phyloP scores from a whole-genome alignment of 2,113 vertebrate genomes.

The Ciconia stormi region DNA sequence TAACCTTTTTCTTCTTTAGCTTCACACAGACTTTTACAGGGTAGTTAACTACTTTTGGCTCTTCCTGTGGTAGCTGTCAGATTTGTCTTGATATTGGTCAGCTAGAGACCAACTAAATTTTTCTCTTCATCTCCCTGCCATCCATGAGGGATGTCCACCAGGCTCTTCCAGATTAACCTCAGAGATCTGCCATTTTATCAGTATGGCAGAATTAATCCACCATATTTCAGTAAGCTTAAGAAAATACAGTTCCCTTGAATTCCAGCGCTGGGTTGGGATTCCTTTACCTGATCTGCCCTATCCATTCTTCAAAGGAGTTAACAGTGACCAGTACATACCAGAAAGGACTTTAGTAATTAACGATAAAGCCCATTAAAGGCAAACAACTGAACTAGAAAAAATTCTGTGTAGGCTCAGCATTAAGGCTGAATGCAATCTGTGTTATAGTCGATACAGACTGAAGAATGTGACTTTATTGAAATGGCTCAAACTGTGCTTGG shows the following conservation, averaged over 20 bases:
- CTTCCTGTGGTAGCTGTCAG: not conserved
- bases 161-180: not conserved
- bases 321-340: not conserved
- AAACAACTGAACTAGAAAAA: not conserved
- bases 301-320: not conserved
- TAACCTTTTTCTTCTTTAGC: not conserved
- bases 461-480: not conserved
- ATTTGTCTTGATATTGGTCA: not conserved
- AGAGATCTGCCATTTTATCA: not conserved
- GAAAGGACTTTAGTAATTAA: not conserved
- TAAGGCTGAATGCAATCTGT: not conserved
- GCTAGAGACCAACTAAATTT: not conserved
- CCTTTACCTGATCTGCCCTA: not conserved
- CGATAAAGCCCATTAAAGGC: not conserved
- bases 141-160: not conserved
- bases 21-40: not conserved
- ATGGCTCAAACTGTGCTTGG: not conserved
- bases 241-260: not conserved
- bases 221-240: not conserved
- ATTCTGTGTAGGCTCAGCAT: not conserved
- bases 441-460: not conserved
- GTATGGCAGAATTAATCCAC: not conserved
- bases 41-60: not conserved
- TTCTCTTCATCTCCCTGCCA: not conserved
- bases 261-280: not conserved